These are phyloP conservation scores for Mesorhabditis sp. DNA, from an alignment of 2,888 invertebrate species.

Conservation along the genomic window DNA sequence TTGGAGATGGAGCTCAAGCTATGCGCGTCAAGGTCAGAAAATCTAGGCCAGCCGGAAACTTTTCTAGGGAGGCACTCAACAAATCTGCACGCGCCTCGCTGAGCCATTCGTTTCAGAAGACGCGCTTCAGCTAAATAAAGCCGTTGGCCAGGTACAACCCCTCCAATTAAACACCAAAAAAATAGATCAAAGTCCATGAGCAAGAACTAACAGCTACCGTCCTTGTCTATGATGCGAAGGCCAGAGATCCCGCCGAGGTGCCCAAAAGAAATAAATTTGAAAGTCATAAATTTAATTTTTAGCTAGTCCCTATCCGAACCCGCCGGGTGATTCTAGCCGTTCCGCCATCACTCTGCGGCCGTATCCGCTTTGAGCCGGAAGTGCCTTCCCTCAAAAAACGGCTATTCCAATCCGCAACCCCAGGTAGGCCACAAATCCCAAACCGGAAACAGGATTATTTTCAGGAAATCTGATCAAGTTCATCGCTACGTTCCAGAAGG, in stretches of 20 bases:
- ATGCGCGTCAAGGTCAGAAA: constrained; percentile 6
- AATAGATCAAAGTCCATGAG: constrained; percentile 4
- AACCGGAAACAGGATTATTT: not conserved
- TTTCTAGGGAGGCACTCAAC: not conserved
- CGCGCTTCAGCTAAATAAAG: not conserved
- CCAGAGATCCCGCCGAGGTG: not conserved
- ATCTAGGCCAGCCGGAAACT: not conserved
- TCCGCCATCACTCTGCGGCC: constrained; percentile 33
- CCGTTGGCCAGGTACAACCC: constrained; percentile 2
- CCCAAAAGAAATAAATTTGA: not conserved
- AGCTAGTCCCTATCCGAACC: constrained; percentile 1
- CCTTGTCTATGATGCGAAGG: not conserved
- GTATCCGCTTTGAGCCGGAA: not conserved
- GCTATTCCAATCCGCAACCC: not conserved
- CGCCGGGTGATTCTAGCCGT: constrained; percentile 31
- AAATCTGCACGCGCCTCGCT: not conserved
- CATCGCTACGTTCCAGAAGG: constrained; percentile 59
- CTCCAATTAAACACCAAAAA: not conserved
- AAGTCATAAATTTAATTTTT: not conserved
- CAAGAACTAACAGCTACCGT: not conserved
- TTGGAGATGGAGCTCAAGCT: constrained; percentile 30
- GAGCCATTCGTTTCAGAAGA: not conserved
- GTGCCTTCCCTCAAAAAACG: not conserved
- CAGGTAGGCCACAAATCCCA: not conserved
- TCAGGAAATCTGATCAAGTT: constrained; percentile 58